phyloP scores from a whole-genome alignment of 2,797 vertebrate genomes.

The Tiaroga cobitis region DNA sequence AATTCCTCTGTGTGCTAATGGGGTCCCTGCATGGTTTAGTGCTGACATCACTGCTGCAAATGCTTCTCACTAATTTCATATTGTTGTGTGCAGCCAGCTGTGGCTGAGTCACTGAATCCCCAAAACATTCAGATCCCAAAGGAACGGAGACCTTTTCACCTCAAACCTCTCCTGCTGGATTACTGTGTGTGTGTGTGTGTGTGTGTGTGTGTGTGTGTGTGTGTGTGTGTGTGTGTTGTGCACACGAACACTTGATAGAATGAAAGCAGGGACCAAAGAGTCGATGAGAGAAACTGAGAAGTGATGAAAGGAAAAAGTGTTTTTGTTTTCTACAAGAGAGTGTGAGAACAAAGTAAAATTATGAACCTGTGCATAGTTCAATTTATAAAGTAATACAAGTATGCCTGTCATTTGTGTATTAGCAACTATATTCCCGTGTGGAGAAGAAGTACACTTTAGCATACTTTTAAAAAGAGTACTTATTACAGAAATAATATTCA shows the following conservation, averaged over 20 bases:
- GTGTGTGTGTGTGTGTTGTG: conserved; percentile 9
- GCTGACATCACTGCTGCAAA: conserved; percentile 87
- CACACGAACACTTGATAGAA: conserved; percentile 3
- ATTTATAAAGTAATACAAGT: background rate
- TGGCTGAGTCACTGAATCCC: conserved; percentile 83
- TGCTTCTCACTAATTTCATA: conserved; percentile 84
- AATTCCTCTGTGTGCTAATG: conserved; percentile 85
- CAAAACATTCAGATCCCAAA: conserved; percentile 71
- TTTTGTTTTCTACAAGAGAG: background rate
- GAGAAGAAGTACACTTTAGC: background rate
- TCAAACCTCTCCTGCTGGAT: conserved; percentile 49
- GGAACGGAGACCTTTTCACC: conserved; percentile 62
- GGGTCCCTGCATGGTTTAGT: conserved; percentile 86
- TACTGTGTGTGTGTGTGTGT: conserved; percentile 24
- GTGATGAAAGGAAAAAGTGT: conserved; percentile 4
- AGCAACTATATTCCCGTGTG: background rate
- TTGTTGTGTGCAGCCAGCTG: conserved; percentile 82
- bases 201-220: conserved; percentile 23
- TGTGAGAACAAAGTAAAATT: conserved; percentile 2
- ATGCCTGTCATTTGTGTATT: background rate
- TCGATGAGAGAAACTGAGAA: background rate
- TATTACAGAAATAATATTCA: background rate
- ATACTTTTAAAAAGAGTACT: background rate
- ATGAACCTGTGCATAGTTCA: background rate
- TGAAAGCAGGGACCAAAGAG: background rate